These are phyloP conservation scores for Scaptomyza tumidula DNA, from an alignment of 2,888 invertebrate species.

Conservation along the genomic window DNA sequence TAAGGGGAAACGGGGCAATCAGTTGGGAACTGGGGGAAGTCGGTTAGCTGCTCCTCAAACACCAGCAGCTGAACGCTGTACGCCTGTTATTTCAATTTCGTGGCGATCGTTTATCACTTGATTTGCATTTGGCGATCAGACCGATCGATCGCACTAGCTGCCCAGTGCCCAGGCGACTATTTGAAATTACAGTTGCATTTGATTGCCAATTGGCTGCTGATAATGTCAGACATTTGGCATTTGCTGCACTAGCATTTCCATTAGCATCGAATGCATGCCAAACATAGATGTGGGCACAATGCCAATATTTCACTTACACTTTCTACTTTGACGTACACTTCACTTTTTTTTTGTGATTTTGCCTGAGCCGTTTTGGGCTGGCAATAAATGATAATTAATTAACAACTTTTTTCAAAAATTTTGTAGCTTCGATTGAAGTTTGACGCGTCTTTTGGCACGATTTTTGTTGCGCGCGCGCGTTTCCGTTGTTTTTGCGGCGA, in stretches of 20 bases:
- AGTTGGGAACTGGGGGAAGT: slow-evolving; percentile 44
- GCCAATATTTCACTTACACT: slow-evolving; percentile 70
- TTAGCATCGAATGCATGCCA: slow-evolving; percentile 26
- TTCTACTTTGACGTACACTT: slow-evolving; percentile 48
- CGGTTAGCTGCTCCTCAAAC: slow-evolving; percentile 49
- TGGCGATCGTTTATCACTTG: slow-evolving; percentile 82
- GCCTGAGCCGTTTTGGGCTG: neutral
- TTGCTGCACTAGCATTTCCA: slow-evolving; percentile 39
- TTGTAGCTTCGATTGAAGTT: slow-evolving; percentile 15
- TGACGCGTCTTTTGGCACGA: slow-evolving; percentile 32
- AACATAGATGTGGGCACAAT: slow-evolving; percentile 4
- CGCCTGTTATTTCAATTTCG: slow-evolving; percentile 80
- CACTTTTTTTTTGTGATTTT: slow-evolving; percentile 3
- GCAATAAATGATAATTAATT: slow-evolving; percentile 16
- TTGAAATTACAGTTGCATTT: slow-evolving; percentile 42
- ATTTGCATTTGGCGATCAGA: slow-evolving; percentile 67
- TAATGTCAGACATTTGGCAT: slow-evolving; percentile 71
- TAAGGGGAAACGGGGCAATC: neutral
- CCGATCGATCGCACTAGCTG: slow-evolving; percentile 14
- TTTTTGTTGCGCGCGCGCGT: slow-evolving; percentile 40
- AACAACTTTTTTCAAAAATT: slow-evolving; percentile 3
- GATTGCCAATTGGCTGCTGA: slow-evolving; percentile 52
- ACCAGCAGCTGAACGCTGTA: slow-evolving; percentile 64
- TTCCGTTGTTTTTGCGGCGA: slow-evolving; percentile 59
- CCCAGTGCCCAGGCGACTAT: slow-evolving; percentile 21